These are phyloP conservation scores for Osmerus eperlanus DNA, from an alignment of 2,113 vertebrate species.

Conservation along the genomic window DNA sequence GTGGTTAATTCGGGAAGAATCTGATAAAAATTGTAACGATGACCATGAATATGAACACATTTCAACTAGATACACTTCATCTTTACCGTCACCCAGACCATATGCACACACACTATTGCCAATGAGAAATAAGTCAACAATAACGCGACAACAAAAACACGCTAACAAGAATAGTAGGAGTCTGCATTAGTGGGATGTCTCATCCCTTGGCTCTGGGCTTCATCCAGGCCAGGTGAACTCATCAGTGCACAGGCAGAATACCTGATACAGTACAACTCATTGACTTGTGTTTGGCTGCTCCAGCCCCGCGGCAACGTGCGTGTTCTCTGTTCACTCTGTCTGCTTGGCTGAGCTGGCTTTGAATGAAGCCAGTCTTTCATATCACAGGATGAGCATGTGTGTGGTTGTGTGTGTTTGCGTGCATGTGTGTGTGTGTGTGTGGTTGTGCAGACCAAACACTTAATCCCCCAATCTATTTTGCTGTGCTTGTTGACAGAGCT, in stretches of 20 bases:
- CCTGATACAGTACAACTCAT: constrained; percentile 9
- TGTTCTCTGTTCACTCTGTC: constrained; percentile 5
- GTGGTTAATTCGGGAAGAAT: too few species aligned
- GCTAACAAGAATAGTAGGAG: too few species aligned
- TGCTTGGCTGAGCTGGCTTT: constrained; percentile 19
- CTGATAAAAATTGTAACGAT: too few species aligned
- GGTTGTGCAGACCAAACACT: constrained; percentile 22
- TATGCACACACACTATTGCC: too few species aligned
- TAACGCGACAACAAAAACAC: too few species aligned
- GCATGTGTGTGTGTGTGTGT: too few species aligned
- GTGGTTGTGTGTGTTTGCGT: neutral
- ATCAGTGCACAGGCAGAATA: too few species aligned
- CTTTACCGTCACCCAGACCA: too few species aligned
- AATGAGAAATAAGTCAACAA: too few species aligned
- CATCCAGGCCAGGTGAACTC: constrained; percentile 10
- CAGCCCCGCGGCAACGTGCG: neutral
- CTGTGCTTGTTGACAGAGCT: constrained; percentile 45
- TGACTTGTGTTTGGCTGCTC: constrained; percentile 17
- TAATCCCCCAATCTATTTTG: constrained; percentile 59
- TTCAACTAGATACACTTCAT: too few species aligned
- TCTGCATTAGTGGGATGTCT: too few species aligned
- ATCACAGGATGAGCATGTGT: neutral
- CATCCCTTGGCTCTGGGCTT: neutral
- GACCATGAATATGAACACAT: too few species aligned
- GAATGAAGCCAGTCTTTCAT: constrained; percentile 6